Evolutionary conservation across 2,113 vertebrate genomes (phyloP).

Genomic region (Tupaia tana): DNA sequence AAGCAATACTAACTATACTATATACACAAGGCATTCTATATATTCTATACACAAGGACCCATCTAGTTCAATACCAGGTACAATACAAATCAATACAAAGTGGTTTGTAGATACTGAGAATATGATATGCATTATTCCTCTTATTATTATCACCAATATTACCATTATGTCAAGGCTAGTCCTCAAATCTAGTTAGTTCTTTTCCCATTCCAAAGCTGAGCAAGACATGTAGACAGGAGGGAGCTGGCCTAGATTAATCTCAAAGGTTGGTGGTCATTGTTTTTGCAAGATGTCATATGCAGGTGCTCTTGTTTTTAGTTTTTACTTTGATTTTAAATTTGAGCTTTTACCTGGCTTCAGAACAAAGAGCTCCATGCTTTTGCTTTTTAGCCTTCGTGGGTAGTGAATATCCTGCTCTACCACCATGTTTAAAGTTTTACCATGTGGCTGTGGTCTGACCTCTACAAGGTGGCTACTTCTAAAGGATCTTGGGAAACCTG

Average conservation of each 20-base stretch:
- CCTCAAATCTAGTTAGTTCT: too few species aligned
- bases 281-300: not conserved
- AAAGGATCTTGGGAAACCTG: not conserved
- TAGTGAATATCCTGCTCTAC: not conserved
- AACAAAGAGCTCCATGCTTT: not conserved
- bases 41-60: not conserved
- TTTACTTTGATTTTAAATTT: not conserved
- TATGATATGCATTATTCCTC: not conserved
- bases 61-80: too few species aligned
- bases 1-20: not conserved
- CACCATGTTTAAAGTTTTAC: not conserved
- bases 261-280: fast-evolving
- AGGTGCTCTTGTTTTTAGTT: not conserved
- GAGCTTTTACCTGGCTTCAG: not conserved
- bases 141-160: not conserved
- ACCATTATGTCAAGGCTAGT: not conserved
- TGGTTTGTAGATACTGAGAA: not conserved
- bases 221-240: not conserved
- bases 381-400: not conserved
- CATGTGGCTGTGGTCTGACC: not conserved
- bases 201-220: not conserved
- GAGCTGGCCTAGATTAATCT: fast-evolving
- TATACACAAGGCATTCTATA: not conserved
- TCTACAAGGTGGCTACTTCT: not conserved
- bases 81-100: not conserved